These are phyloP conservation scores for Chionomys nivalis DNA, from an alignment of 2,113 vertebrate species.

Conservation along the genomic window DNA sequence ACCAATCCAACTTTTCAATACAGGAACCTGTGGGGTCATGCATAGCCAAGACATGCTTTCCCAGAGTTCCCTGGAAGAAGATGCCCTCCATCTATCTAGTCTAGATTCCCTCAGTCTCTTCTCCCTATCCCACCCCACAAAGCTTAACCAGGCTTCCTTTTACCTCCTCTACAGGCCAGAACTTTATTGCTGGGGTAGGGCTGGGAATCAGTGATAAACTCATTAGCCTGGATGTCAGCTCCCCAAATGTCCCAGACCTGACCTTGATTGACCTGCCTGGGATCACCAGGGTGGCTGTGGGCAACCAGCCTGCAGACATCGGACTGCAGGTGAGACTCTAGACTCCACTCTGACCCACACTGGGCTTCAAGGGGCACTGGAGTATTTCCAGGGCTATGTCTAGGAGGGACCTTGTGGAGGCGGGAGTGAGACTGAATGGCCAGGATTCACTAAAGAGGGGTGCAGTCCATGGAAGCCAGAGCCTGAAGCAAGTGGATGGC, in stretches of 20 bases:
- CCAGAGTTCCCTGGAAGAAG: neutral
- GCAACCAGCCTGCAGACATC: constrained; percentile 91
- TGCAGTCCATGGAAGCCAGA: neutral
- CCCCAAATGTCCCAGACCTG: constrained; percentile 91
- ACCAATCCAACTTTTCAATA: neutral
- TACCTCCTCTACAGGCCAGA: constrained; percentile 86
- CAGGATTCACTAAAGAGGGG: too few species aligned
- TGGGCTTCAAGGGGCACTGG: accelerated
- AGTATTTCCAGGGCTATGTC: too few species aligned
- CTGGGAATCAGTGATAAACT: constrained; percentile 88
- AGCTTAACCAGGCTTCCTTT: too few species aligned
- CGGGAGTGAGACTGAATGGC: neutral
- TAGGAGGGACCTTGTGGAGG: neutral
- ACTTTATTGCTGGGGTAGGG: constrained; percentile 85
- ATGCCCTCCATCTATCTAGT: neutral
- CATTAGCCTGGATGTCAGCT: constrained; percentile 90
- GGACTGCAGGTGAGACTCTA: constrained; percentile 86
- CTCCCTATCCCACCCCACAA: too few species aligned
- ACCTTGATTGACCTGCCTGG: constrained; percentile 95
- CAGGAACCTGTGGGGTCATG: neutral
- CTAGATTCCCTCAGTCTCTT: neutral
- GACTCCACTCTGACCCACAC: neutral
- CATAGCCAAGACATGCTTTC: neutral
- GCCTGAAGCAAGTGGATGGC: neutral
- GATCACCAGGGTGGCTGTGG: constrained; percentile 92